Percentiles rank a stretch among this genome's conserved stretches.
These are phyloP conservation scores for Eonycteris spelaea DNA, from an alignment of 2,113 vertebrate genomes.

Conservation along the genomic window DNA sequence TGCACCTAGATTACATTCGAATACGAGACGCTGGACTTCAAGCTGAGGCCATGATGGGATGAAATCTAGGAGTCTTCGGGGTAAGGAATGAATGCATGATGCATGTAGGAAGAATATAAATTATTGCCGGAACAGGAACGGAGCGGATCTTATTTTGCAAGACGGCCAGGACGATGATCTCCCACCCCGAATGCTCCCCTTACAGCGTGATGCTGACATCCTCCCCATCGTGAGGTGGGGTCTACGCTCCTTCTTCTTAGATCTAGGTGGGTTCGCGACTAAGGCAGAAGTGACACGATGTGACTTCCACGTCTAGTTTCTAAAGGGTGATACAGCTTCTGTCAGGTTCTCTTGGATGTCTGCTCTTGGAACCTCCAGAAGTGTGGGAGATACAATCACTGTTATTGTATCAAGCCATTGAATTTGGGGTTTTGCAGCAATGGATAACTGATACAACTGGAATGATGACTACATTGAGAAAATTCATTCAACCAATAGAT, in stretches of 20 bases:
- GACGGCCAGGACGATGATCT: background rate
- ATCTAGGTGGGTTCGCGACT: background rate
- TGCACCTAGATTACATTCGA: background rate
- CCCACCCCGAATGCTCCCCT: background rate
- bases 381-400: background rate
- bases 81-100: background rate
- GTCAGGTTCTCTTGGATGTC: background rate
- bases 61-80: background rate
- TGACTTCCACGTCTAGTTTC: background rate
- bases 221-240: background rate
- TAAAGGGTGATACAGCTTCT: background rate
- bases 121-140: background rate
- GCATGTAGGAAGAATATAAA: background rate
- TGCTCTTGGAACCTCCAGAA: background rate
- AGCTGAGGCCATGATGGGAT: background rate
- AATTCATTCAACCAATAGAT: background rate
- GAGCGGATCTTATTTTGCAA: background rate
- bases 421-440: background rate
- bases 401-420: background rate
- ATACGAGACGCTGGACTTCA: background rate
- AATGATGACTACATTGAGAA: background rate
- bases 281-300: background rate
- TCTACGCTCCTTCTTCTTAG: background rate
- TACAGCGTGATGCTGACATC: background rate
- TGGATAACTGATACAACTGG: background rate